Base-by-base conservation (phyloP, 2,113 vertebrate species). In the Rhinichthys klamathensis region DNA sequence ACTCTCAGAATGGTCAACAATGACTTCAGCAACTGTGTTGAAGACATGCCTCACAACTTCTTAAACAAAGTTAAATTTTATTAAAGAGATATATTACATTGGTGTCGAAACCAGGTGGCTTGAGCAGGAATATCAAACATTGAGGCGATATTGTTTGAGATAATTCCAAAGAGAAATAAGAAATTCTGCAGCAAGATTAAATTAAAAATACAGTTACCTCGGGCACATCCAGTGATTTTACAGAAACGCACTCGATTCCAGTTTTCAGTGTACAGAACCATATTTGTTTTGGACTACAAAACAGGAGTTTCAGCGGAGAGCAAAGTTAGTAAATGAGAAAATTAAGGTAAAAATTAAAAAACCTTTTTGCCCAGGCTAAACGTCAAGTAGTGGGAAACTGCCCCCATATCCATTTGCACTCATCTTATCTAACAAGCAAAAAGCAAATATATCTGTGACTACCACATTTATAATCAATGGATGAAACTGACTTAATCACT, bases 51-150 rank as follows among this genome's bases (percentile, higher is more conserved):
- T 41, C 77, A 77, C 38, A 80, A 65, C 3, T 16, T 74, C 2
- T 75, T 88, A 89, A 88, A 63, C 83, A 90, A 90, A 91, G 81
- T 89, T 70, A 89, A 83, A 88, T 75, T 90, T 91, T 91, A 91
- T 90, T 91, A 89, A 89, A 90, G 88, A 58, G 70, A 90, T 91
- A 89, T 89, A 84, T 90, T 90, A 90, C 87, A 91, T 65, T 78
- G 70, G 81, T 65, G 56, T 82, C 63, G 75, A 56, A 85, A 65
- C 32, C 80, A 80, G 80, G 49, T 30, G 41, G 63, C 56, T 49
- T 78, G 63, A 83, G 74, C 73, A 73, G 69, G 73, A 79, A 85
- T 72, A 46, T 69, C 9, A 49, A 82, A 82, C 67, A 82, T 58
- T 77, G 72, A 78, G 76, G 84, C 54, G 49, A 41, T 67, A 56